A percentile compares a stretch with the other conserved stretches of the same genome.
phyloP scores from a whole-genome alignment of 1,140 invertebrate species.

The Diachasma alloeum region DNA sequence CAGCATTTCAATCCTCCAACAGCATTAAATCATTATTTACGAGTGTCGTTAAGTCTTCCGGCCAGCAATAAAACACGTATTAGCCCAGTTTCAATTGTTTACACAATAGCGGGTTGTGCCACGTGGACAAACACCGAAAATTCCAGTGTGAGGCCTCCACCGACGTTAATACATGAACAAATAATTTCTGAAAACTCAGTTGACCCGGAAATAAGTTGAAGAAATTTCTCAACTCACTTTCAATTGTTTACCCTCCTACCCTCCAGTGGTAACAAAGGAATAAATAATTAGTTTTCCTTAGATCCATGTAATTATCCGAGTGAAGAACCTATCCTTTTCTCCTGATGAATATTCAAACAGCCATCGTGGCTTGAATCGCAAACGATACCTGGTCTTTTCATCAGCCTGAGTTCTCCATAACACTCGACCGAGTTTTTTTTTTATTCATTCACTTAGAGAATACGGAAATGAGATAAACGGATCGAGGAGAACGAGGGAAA shows the following conservation, averaged over 20 bases:
- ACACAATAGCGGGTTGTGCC: not conserved
- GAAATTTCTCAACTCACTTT: not conserved
- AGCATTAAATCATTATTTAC: not conserved
- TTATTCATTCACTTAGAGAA: not conserved
- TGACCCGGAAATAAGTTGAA: not conserved
- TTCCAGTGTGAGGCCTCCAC: not conserved
- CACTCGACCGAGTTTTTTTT: constrained; percentile 8
- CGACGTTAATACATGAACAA: not conserved
- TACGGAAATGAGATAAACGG: constrained; percentile 1
- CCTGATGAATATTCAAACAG: constrained; percentile 26
- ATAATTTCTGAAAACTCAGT: not conserved
- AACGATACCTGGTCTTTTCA: constrained; percentile 18
- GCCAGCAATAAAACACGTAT: not conserved
- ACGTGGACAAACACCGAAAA: not conserved
- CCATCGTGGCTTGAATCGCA: constrained; percentile 14
- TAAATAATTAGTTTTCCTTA: constrained; percentile 1
- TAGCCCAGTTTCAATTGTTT: not conserved
- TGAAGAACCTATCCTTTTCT: constrained; percentile 1
- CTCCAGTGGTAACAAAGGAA: not conserved
- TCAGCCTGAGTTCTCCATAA: not conserved
- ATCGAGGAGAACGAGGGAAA: not conserved
- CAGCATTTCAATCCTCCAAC: not conserved
- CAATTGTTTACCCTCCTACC: not conserved
- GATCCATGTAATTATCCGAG: constrained; percentile 6
- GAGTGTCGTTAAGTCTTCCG: not conserved